Percentiles rank a stretch among this genome's conserved stretches.
phyloP scores from a whole-genome alignment of 2,113 vertebrate genomes.

The Ciconia boyciana region DNA sequence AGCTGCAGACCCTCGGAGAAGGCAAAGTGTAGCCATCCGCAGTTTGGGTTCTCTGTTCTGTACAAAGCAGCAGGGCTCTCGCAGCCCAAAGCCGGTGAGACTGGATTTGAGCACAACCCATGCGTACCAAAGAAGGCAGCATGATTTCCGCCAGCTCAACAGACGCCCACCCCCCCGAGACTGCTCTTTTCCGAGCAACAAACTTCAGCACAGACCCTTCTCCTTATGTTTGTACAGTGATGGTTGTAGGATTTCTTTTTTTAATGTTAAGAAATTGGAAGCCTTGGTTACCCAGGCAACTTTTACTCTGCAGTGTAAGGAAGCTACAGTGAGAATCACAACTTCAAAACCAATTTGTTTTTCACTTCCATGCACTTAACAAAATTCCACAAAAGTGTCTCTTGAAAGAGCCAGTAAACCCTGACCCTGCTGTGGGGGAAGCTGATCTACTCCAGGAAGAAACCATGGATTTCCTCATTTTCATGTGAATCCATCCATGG shows the following conservation, averaged over 20 bases:
- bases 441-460: background rate
- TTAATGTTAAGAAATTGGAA: background rate
- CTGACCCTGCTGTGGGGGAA: background rate
- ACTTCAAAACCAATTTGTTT: background rate
- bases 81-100: background rate
- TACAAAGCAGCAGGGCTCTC: background rate
- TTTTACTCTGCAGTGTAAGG: background rate
- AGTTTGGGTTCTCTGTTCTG: background rate
- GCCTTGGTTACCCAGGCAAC: slow-evolving; percentile 29
- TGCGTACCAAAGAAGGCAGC: accelerated
- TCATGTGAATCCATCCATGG: background rate
- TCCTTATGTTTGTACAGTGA: background rate
- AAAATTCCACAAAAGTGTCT: background rate
- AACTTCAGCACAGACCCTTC: background rate
- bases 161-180: background rate
- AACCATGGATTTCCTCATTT: background rate
- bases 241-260: background rate
- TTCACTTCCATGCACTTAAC: background rate
- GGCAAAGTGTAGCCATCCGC: too few species aligned
- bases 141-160: background rate
- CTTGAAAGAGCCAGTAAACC: background rate
- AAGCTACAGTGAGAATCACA: background rate
- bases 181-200: background rate
- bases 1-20: background rate
- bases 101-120: background rate